Conservation (phyloP, 2,797 vertebrate genomes). For the Leptodactylus fallax region DNA sequence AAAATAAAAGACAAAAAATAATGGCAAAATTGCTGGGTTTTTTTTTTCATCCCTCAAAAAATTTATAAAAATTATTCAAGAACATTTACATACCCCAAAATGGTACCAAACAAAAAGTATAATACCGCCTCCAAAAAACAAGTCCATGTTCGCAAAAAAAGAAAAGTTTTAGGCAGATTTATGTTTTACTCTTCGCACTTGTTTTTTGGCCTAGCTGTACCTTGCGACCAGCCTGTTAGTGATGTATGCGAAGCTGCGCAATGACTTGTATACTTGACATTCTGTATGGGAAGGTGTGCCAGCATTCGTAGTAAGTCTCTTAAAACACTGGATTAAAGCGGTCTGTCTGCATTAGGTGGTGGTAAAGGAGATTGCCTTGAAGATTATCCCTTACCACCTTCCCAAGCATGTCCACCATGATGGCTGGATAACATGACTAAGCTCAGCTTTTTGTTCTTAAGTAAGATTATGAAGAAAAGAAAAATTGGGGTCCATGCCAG, state of each 20-base stretch:
- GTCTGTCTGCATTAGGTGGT: constrained; percentile 38
- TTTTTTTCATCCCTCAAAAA: too few species aligned
- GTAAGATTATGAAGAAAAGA: constrained; percentile 48
- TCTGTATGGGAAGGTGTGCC: constrained; percentile 13
- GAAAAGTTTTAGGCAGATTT: background rate
- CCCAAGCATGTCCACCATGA: constrained; percentile 33
- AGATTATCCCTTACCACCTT: constrained; percentile 61
- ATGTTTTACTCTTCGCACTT: background rate
- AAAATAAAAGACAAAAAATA: too few species aligned
- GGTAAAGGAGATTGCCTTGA: constrained; percentile 52
- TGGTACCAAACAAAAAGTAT: too few species aligned
- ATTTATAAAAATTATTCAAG: too few species aligned
- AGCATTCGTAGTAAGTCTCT: constrained; percentile 32
- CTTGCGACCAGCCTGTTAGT: background rate
- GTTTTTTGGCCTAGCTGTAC: background rate
- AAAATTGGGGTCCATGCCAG: constrained; percentile 55
- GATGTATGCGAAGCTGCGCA: background rate
- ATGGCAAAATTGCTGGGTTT: too few species aligned
- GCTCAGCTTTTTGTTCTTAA: constrained; percentile 43
- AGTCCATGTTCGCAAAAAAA: too few species aligned
- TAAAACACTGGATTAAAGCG: constrained; percentile 46
- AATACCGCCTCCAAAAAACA: too few species aligned
- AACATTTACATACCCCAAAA: too few species aligned
- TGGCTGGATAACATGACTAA: constrained; percentile 46
- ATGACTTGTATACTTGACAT: background rate